Percentiles rank a stretch among this genome's conserved stretches.
Conservation (phyloP, 2,888 invertebrate genomes). For the Drosophila ustulata region DNA sequence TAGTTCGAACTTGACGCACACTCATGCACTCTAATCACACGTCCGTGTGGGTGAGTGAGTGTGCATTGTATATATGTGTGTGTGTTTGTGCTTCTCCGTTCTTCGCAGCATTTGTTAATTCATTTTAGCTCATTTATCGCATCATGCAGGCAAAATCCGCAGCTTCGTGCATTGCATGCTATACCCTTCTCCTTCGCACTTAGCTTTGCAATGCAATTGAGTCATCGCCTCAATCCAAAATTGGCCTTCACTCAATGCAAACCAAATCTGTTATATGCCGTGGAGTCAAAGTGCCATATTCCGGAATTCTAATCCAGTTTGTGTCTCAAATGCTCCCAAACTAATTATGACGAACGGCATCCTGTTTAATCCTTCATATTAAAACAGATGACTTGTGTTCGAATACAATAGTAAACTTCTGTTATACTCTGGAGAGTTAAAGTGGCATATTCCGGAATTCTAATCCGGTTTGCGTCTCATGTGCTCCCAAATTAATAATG, state of each 20-base stretch:
- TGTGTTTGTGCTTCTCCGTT: constrained; percentile 11
- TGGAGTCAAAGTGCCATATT: constrained; percentile 35
- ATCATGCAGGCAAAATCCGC: constrained; percentile 63
- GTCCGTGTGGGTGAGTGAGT: not conserved
- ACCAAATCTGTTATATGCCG: constrained; percentile 4
- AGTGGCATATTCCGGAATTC: constrained; percentile 46
- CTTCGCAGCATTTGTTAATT: constrained; percentile 53
- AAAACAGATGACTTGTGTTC: constrained; percentile 54
- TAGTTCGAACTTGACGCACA: constrained; percentile 54
- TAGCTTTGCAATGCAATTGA: constrained; percentile 49
- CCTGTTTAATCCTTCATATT: constrained; percentile 53
- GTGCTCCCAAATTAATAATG: constrained; percentile 39
- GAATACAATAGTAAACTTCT: constrained; percentile 28
- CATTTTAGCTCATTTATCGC: constrained; percentile 63
- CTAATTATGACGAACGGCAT: constrained; percentile 39
- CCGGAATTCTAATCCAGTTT: not conserved
- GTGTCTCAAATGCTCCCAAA: constrained; percentile 49
- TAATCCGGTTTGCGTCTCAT: constrained; percentile 45
- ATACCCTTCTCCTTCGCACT: constrained; percentile 16
- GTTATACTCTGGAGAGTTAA: constrained; percentile 39
- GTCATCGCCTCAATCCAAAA: constrained; percentile 46
- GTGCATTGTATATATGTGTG: constrained; percentile 15
- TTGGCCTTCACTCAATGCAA: constrained; percentile 4
- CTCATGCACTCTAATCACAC: constrained; percentile 43
- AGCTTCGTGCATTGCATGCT: constrained; percentile 13